A percentile compares a stretch with the other conserved stretches of the same genome.
Conservation (phyloP, 2,113 vertebrate genomes). For the Talpa occidentalis region DNA sequence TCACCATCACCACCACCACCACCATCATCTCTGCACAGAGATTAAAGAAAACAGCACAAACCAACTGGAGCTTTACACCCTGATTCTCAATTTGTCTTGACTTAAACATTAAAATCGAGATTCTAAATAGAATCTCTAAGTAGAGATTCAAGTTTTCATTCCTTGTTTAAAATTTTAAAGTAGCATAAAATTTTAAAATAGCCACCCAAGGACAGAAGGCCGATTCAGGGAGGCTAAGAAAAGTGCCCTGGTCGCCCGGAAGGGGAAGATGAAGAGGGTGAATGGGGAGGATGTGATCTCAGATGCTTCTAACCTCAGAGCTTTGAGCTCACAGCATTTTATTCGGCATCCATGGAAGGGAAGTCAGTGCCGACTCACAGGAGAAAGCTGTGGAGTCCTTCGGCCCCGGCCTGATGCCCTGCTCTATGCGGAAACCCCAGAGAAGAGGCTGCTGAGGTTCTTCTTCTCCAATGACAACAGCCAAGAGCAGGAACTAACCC, state of each 20-base stretch:
- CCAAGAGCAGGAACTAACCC: neutral
- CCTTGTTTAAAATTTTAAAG: neutral
- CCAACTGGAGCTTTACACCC: neutral
- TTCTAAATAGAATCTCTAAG: too few relatives aligned
- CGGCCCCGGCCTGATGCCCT: neutral
- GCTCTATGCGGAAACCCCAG: neutral
- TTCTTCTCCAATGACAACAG: neutral
- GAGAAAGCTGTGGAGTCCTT: too few relatives aligned
- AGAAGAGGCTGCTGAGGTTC: neutral
- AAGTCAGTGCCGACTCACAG: neutral
- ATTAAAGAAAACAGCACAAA: neutral
- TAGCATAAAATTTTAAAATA: neutral
- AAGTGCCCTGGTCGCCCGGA: neutral
- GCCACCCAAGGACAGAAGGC: neutral
- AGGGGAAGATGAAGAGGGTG: too few relatives aligned
- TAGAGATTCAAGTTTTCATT: neutral
- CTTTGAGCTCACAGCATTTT: neutral
- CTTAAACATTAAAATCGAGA: neutral
- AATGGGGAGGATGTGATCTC: neutral
- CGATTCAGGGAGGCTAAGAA: neutral
- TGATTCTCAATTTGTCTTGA: neutral
- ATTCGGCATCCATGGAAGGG: neutral
- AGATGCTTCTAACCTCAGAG: neutral
- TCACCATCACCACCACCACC: too few relatives aligned
- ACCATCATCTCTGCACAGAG: neutral